Conservation (phyloP, 2,888 invertebrate genomes). For the Nomada hirtipes region DNA sequence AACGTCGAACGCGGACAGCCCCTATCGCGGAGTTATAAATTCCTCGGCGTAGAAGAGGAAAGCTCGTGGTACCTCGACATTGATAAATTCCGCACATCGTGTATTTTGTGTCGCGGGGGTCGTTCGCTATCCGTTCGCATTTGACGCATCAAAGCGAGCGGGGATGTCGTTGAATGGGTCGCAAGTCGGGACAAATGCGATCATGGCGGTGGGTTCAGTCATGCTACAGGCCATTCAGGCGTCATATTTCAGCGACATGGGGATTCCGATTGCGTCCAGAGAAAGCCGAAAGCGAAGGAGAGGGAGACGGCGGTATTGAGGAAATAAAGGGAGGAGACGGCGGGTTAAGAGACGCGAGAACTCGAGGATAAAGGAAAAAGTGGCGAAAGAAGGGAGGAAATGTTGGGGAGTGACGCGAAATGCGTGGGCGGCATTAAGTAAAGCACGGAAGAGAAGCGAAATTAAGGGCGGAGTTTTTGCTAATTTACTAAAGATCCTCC, state of each 20-base stretch:
- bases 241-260: conserved; percentile 46
- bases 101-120: background rate
- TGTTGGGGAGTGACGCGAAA: background rate
- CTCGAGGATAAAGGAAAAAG: background rate
- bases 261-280: conserved; percentile 14
- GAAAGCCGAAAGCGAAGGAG: conserved; percentile 16
- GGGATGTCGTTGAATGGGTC: conserved; percentile 34
- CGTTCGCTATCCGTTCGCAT: conserved; percentile 12
- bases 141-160: conserved; percentile 40
- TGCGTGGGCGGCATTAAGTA: conserved; percentile 14
- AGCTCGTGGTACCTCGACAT: background rate
- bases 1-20: conserved; percentile 11
- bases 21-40: background rate
- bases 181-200: conserved; percentile 41
- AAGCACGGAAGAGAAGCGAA: conserved; percentile 1
- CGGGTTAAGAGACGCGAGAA: conserved; percentile 10
- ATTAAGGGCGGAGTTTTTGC: conserved; percentile 48
- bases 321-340: conserved; percentile 27
- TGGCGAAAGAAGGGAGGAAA: background rate
- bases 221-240: conserved; percentile 56
- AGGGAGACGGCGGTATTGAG: conserved; percentile 29
- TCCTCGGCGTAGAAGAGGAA: background rate
- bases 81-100: conserved; percentile 21
- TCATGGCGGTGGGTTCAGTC: conserved; percentile 23
- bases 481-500: conserved; percentile 65